A percentile compares a stretch with the other conserved stretches of the same genome.
phyloP scores from a whole-genome alignment of 2,888 invertebrate genomes.

The Prenolepis imparis region DNA sequence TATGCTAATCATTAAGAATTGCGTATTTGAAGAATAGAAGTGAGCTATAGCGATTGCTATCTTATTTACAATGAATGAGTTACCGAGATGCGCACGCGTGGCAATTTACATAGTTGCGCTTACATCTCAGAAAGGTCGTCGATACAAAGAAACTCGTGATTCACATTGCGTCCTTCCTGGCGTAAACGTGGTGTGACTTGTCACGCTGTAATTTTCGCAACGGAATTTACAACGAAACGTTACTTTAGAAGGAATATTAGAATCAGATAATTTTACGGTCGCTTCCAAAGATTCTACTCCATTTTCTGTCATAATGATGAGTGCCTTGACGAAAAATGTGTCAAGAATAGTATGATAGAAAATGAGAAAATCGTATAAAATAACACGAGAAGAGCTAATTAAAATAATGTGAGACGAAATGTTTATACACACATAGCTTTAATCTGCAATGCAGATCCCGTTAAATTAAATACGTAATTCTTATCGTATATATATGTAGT shows the following conservation, averaged over 20 bases:
- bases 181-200: constrained; percentile 15
- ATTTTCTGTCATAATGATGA: neutral
- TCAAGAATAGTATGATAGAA: neutral
- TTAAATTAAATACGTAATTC: neutral
- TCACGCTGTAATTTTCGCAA: constrained; percentile 16
- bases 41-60: neutral
- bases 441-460: neutral
- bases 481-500: neutral
- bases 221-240: neutral
- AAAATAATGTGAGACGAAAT: neutral
- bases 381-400: neutral
- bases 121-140: constrained; percentile 17
- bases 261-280: neutral
- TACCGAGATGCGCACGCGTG: neutral
- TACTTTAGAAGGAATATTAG: neutral
- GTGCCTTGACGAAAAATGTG: neutral
- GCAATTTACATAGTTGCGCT: constrained; percentile 9
- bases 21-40: neutral
- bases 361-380: neutral
- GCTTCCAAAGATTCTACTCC: neutral
- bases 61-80: constrained; percentile 24
- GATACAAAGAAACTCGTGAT: constrained; percentile 34
- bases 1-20: neutral
- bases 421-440: neutral
- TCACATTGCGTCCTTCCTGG: constrained; percentile 3